phyloP scores from a whole-genome alignment of 1,140 invertebrate species.

The Leptonema lineaticorne region DNA sequence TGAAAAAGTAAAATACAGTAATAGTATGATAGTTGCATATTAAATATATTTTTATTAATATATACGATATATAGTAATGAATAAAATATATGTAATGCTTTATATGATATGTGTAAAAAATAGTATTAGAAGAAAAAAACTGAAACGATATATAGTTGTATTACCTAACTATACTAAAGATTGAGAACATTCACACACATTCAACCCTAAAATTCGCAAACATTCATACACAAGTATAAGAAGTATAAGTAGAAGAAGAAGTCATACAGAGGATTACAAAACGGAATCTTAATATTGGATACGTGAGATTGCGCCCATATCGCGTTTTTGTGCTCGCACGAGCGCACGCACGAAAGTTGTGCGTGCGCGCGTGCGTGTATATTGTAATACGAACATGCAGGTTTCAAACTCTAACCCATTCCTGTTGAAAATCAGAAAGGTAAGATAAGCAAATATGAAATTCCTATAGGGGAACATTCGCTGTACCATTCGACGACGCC shows the following conservation, averaged over 20 bases:
- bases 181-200: no score
- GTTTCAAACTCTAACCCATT: no score
- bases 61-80: neutral
- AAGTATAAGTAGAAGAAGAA: neutral
- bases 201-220: no score
- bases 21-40: neutral
- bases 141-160: no score
- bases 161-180: no score
- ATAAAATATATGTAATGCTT: no score
- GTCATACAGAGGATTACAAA: constrained; percentile 22
- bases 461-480: constrained; percentile 14
- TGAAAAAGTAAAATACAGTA: neutral
- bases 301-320: constrained; percentile 26
- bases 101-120: no score
- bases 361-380: neutral
- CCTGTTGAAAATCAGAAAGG: constrained; percentile 9
- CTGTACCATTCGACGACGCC: constrained; percentile 1
- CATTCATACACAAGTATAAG: neutral
- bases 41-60: neutral
- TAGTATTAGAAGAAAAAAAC: no score
- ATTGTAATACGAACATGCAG: constrained; percentile 7
- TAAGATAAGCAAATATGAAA: constrained; percentile 33
- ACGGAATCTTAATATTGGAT: constrained; percentile 33
- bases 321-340: neutral
- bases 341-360: no score